Evolutionary conservation across 1,140 invertebrate species (phyloP).

Genomic region (Pseudoatta argentina): DNA sequence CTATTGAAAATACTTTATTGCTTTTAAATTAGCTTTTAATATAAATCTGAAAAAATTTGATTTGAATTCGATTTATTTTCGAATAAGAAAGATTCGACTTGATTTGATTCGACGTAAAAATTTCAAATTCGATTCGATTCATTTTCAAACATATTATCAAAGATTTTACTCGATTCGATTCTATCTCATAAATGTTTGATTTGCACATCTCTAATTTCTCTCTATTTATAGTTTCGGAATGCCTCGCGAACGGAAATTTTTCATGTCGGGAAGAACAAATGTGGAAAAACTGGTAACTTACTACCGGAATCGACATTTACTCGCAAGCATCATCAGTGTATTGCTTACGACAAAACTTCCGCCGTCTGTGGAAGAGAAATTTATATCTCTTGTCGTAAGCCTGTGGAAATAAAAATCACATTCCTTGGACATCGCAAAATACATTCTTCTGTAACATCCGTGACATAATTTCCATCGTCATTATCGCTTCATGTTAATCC

Average conservation of each 20-base stretch:
- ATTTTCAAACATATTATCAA: too few relatives aligned
- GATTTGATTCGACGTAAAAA: too few relatives aligned
- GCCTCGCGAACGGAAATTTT: slow-evolving; percentile 13
- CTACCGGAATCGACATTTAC: slow-evolving; percentile 11
- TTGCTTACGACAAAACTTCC: not conserved
- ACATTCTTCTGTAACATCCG: slow-evolving; percentile 46
- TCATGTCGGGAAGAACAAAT: not conserved
- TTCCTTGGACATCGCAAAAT: slow-evolving; percentile 15
- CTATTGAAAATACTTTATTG: too few relatives aligned
- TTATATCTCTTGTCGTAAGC: not conserved
- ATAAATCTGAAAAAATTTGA: too few relatives aligned
- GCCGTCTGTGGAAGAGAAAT: slow-evolving; percentile 1
- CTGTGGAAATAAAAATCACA: slow-evolving; percentile 8
- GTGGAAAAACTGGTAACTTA: slow-evolving; percentile 13
- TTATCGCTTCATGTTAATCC: slow-evolving; percentile 54
- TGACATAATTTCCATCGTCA: slow-evolving; percentile 62
- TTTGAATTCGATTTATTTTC: too few relatives aligned
- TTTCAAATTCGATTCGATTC: too few relatives aligned
- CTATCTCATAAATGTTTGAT: too few relatives aligned
- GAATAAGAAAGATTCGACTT: too few relatives aligned
- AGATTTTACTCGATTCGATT: too few relatives aligned
- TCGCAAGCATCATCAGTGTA: not conserved
- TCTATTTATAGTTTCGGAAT: not conserved
- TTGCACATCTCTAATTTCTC: not conserved
- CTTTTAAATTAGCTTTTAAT: too few relatives aligned